A percentile compares a stretch with the other conserved stretches of the same genome.
These are phyloP conservation scores for Mesocricetus auratus DNA, from an alignment of 2,113 vertebrate genomes.

Conservation along the genomic window DNA sequence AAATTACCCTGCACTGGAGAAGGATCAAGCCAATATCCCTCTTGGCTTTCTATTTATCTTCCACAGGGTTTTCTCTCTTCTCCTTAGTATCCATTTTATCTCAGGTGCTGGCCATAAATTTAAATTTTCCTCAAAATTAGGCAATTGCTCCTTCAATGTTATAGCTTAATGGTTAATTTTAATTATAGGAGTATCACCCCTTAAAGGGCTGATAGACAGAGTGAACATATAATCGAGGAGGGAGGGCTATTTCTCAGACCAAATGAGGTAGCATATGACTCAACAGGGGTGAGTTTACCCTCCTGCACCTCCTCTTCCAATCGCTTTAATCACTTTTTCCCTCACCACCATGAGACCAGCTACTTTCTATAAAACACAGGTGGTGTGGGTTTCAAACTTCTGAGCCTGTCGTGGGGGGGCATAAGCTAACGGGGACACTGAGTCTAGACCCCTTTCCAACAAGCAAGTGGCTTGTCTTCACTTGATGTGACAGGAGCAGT, in stretches of 20 bases:
- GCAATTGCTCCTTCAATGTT: constrained; percentile 87
- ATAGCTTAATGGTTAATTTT: constrained; percentile 86
- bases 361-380: background rate
- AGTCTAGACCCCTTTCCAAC: background rate
- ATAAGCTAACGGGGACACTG: background rate
- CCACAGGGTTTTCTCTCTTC: constrained; percentile 78
- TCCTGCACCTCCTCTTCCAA: background rate
- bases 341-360: background rate
- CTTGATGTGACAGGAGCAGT: background rate
- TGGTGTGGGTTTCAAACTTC: background rate
- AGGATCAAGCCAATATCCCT: constrained; percentile 89
- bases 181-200: constrained; percentile 85
- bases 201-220: constrained; percentile 79
- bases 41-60: constrained; percentile 90
- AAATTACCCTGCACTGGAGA: constrained; percentile 89
- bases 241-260: constrained; percentile 58
- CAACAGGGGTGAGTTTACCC: constrained; percentile 50
- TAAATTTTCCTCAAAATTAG: constrained; percentile 86
- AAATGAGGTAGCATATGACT: constrained; percentile 55
- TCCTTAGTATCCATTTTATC: constrained; percentile 86
- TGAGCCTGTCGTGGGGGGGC: background rate
- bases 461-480: background rate
- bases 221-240: constrained; percentile 58
- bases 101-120: constrained; percentile 86
- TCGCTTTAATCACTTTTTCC: background rate